Evolutionary conservation across 2,797 vertebrate species (phyloP).

Genomic region (Takifugu rubripes): DNA sequence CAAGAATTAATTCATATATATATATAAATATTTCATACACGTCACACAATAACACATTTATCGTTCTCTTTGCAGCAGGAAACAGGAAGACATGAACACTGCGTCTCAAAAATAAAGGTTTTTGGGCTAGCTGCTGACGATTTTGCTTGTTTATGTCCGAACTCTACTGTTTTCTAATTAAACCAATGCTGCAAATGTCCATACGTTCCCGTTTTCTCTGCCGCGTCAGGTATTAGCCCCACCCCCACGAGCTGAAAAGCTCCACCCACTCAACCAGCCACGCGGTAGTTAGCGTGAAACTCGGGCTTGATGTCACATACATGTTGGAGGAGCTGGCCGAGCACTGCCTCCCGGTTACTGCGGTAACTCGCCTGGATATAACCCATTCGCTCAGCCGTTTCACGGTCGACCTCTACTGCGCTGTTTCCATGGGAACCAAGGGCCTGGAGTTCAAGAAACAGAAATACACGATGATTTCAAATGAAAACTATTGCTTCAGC

Average conservation of each 20-base stretch:
- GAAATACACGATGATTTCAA: neutral
- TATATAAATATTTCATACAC: constrained; percentile 48
- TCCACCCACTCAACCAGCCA: constrained; percentile 63
- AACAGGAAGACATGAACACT: constrained; percentile 12
- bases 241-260: accelerated
- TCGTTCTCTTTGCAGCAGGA: neutral
- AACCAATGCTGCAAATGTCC: constrained; percentile 14
- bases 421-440: constrained; percentile 83
- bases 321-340: constrained; percentile 71
- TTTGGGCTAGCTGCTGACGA: neutral
- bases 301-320: constrained; percentile 81
- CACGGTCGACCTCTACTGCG: constrained; percentile 78
- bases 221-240: neutral
- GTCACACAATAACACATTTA: constrained; percentile 39
- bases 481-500: neutral
- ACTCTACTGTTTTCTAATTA: neutral
- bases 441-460: constrained; percentile 47
- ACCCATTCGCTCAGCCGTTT: constrained; percentile 72
- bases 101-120: constrained; percentile 14
- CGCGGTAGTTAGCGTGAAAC: constrained; percentile 78
- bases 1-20: constrained; percentile 2
- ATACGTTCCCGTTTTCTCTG: constrained; percentile 3
- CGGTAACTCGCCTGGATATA: constrained; percentile 75
- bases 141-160: neutral
- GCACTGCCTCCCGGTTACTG: constrained; percentile 72